These are phyloP conservation scores for Proteles cristata DNA, from an alignment of 2,113 vertebrate genomes.

Conservation along the genomic window DNA sequence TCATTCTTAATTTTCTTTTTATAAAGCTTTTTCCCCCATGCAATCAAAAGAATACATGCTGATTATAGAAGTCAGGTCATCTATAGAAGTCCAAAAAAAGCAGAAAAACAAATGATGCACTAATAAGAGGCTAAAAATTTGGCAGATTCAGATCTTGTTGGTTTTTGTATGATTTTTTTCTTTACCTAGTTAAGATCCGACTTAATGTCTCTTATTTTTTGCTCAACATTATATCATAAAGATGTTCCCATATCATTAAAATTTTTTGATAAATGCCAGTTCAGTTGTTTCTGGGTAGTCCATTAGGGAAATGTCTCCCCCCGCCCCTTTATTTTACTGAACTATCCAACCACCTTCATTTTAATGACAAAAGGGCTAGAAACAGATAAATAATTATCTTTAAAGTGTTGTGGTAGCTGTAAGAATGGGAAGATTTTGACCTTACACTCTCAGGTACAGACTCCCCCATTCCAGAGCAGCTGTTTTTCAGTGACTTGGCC, in stretches of 20 bases:
- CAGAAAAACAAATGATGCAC: neutral
- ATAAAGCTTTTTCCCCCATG: neutral
- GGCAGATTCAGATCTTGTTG: neutral
- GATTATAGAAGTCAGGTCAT: neutral
- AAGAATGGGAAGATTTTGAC: neutral
- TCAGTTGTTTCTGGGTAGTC: neutral
- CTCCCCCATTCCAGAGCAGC: neutral
- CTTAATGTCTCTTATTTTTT: neutral
- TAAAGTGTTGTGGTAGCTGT: neutral
- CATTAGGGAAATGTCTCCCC: neutral
- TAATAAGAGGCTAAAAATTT: neutral
- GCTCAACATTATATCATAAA: neutral
- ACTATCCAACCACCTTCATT: neutral
- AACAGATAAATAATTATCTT: neutral
- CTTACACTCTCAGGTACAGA: neutral
- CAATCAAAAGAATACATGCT: neutral
- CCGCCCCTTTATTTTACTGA: neutral
- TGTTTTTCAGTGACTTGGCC: neutral
- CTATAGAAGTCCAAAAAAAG: neutral
- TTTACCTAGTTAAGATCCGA: constrained; percentile 1
- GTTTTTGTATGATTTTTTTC: neutral
- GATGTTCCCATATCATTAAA: neutral
- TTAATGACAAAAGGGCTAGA: neutral
- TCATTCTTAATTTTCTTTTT: neutral
- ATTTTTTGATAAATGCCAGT: neutral